phyloP scores from a whole-genome alignment of 2,888 invertebrate species.

The Holacanthella duospinosa region DNA sequence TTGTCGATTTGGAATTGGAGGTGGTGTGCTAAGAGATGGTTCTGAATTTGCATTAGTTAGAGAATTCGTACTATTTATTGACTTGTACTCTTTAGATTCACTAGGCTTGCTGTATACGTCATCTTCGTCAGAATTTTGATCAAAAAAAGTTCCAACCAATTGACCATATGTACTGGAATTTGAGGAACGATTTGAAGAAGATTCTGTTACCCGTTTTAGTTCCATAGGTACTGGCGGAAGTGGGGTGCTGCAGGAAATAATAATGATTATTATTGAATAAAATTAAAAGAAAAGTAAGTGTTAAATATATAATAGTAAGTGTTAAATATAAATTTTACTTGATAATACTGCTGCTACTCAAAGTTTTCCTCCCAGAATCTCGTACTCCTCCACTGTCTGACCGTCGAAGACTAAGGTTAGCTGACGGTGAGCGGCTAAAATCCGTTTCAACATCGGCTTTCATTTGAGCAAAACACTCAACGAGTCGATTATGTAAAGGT shows the following conservation, averaged over 20 bases:
- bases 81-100: constrained; percentile 38
- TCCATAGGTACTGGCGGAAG: constrained; percentile 59
- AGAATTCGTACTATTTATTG: background rate
- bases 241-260: constrained; percentile 54
- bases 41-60: background rate
- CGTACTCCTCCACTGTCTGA: constrained; percentile 2
- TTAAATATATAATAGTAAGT: background rate
- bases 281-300: constrained; percentile 11
- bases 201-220: background rate
- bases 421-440: background rate
- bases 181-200: constrained; percentile 38
- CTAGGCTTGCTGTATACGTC: constrained; percentile 65
- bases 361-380: constrained; percentile 1
- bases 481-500: constrained; percentile 76
- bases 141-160: constrained; percentile 41
- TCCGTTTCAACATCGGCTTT: constrained; percentile 48
- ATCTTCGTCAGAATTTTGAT: constrained; percentile 41
- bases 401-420: background rate
- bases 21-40: constrained; percentile 10
- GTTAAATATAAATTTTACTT: constrained; percentile 52
- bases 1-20: constrained; percentile 28
- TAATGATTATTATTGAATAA: constrained; percentile 11
- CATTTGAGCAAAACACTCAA: constrained; percentile 75
- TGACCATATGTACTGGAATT: constrained; percentile 48
- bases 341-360: constrained; percentile 57